Evolutionary conservation across 2,113 vertebrate genomes (phyloP).

Genomic region (Nettapus auritus): DNA sequence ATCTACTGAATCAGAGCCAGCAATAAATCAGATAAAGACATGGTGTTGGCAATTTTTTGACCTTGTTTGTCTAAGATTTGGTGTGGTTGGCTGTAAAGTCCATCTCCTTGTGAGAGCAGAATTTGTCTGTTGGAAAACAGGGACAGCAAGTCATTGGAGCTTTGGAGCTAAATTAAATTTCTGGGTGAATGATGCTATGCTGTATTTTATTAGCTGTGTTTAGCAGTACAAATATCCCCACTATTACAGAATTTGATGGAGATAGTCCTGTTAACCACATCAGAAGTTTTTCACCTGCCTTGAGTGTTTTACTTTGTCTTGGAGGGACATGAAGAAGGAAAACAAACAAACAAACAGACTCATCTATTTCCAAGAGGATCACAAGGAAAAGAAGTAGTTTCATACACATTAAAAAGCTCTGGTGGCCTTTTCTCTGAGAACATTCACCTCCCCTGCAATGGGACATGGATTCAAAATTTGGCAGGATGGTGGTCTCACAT

Average conservation of each 20-base stretch:
- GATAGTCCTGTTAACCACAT: neutral
- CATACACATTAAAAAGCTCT: neutral
- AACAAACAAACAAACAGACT: neutral
- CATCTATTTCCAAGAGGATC: neutral
- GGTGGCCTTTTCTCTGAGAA: neutral
- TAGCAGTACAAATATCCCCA: neutral
- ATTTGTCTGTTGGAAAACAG: neutral
- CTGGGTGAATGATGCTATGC: neutral
- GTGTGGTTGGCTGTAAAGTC: neutral
- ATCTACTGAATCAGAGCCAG: neutral
- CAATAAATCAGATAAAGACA: neutral
- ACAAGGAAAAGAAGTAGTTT: neutral
- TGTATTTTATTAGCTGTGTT: neutral
- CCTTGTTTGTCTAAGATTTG: constrained; percentile 6
- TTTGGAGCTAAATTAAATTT: neutral
- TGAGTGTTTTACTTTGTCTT: neutral
- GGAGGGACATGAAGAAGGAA: neutral
- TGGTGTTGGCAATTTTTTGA: neutral
- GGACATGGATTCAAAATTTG: neutral
- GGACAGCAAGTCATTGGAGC: neutral
- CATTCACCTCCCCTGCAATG: neutral
- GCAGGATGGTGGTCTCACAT: neutral
- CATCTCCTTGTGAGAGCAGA: neutral
- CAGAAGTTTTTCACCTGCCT: constrained; percentile 13
- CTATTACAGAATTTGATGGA: neutral